Percentiles rank a stretch among this genome's conserved stretches.
These are phyloP conservation scores for Spea bombifrons DNA, from an alignment of 2,113 vertebrate genomes.

Conservation along the genomic window DNA sequence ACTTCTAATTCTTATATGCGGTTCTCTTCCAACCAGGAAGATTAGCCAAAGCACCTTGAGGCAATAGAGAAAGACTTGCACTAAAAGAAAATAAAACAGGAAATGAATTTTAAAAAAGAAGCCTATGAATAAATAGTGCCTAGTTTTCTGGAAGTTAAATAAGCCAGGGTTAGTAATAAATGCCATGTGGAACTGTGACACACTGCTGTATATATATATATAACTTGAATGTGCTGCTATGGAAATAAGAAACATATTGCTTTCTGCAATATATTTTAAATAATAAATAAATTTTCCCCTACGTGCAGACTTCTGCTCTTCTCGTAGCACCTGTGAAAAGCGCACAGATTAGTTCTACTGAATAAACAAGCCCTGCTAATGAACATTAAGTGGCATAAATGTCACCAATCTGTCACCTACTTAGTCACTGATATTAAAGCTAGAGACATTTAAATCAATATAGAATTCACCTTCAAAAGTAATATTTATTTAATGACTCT, in stretches of 20 bases:
- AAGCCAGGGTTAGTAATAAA: no score
- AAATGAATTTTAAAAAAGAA: no score
- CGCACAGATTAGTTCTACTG: constrained; percentile 35
- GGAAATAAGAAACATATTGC: not conserved
- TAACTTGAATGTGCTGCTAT: not conserved
- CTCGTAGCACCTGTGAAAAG: constrained; percentile 10
- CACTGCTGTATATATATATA: no score
- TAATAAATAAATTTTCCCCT: constrained; percentile 31
- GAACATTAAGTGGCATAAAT: constrained; percentile 42
- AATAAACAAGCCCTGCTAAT: constrained; percentile 40
- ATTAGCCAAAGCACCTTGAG: no score
- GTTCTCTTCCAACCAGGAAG: no score
- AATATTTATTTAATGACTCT: constrained; percentile 42
- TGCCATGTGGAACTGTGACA: no score
- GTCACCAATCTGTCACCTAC: constrained; percentile 46
- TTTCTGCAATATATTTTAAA: constrained; percentile 2
- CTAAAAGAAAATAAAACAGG: no score
- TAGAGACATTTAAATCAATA: constrained; percentile 32
- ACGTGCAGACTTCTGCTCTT: constrained; percentile 20
- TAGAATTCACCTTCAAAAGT: constrained; percentile 4
- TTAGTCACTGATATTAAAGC: constrained; percentile 50
- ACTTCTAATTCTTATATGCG: no score
- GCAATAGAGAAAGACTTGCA: no score
- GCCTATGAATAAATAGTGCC: no score
- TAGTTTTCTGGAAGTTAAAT: no score